phyloP scores from a whole-genome alignment of 2,113 vertebrate species.

The Alethe diademata region DNA sequence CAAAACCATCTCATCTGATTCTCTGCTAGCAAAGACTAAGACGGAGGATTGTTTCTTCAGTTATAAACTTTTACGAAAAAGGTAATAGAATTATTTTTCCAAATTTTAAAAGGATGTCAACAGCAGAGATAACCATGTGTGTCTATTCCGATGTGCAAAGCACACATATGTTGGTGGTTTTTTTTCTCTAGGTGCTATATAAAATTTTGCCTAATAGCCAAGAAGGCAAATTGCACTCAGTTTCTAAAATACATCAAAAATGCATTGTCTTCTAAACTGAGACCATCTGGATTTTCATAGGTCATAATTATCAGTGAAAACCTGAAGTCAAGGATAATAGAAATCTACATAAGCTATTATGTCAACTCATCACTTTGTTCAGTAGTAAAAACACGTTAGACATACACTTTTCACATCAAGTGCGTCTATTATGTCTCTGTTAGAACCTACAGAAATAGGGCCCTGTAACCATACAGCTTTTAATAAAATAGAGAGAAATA shows the following conservation, averaged over 20 bases:
- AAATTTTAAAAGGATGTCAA: background rate
- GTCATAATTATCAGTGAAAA: background rate
- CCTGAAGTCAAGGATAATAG: background rate
- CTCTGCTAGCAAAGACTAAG: background rate
- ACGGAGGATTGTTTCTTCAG: background rate
- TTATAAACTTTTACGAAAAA: background rate
- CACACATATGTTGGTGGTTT: fast-evolving
- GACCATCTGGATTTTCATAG: background rate
- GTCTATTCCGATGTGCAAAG: background rate
- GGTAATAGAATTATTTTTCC: background rate
- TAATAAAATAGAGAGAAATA: background rate
- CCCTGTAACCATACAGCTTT: background rate
- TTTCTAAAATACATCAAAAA: background rate
- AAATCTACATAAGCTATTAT: background rate
- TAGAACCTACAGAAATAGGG: background rate
- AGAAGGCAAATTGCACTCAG: background rate
- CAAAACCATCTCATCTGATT: background rate
- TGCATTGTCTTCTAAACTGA: background rate
- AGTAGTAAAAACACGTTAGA: background rate
- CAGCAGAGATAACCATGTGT: background rate
- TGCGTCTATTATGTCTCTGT: background rate
- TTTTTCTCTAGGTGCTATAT: background rate
- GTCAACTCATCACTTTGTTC: background rate
- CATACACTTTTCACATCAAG: background rate
- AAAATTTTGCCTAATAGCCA: background rate